Evolutionary conservation across 2,113 vertebrate species (phyloP).

Genomic region (Channa argus): DNA sequence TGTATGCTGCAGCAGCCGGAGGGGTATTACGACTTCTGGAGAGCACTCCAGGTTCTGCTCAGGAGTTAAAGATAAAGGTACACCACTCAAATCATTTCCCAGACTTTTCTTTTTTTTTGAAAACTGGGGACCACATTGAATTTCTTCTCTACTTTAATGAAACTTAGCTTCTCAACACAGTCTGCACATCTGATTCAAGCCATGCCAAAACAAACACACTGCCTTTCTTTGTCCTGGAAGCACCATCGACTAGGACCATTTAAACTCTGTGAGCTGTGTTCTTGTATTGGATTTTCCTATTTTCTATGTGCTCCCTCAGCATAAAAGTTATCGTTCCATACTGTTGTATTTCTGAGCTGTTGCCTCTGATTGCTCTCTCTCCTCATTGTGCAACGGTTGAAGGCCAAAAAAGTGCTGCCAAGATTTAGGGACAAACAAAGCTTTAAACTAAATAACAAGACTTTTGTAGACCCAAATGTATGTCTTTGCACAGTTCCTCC

Average conservation of each 20-base stretch:
- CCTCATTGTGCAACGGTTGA: constrained; percentile 1
- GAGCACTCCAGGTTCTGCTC: constrained; percentile 73
- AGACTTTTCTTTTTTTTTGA: constrained; percentile 12
- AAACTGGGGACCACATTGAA: not conserved
- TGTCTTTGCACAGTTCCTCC: not conserved
- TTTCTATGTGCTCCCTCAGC: constrained; percentile 9
- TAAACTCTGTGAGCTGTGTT: not conserved
- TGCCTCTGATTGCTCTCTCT: not conserved
- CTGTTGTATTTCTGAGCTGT: not conserved
- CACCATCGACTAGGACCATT: constrained; percentile 11
- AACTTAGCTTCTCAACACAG: not conserved
- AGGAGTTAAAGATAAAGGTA: constrained; percentile 82
- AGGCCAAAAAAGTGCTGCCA: not conserved
- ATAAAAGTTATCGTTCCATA: not conserved
- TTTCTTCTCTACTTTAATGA: not conserved
- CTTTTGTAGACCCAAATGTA: not conserved
- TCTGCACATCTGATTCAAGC: not conserved
- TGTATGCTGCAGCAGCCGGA: constrained; percentile 78
- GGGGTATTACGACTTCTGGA: constrained; percentile 76
- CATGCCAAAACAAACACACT: not conserved
- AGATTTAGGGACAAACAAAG: not conserved
- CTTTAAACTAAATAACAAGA: constrained; percentile 12
- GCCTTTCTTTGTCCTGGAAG: not conserved
- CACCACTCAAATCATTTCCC: not conserved
- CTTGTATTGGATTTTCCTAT: constrained; percentile 23